These are phyloP conservation scores for Hylomyscus alleni DNA, from an alignment of 2,797 vertebrate species.

Conservation along the genomic window DNA sequence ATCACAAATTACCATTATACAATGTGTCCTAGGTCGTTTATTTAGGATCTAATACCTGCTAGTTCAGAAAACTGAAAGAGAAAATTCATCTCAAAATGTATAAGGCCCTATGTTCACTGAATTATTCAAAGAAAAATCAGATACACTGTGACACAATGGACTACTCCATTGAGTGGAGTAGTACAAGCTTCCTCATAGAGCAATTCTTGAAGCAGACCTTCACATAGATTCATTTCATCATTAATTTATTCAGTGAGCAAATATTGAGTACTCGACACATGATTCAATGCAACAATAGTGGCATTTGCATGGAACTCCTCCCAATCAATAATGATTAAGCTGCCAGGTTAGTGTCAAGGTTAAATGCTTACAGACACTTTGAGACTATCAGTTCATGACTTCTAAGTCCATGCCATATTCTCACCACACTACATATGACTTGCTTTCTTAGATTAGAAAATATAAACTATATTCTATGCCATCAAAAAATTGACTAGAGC, in stretches of 20 bases:
- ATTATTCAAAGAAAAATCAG: slow-evolving; percentile 2
- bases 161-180: not conserved
- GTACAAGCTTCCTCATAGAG: not conserved
- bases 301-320: not conserved
- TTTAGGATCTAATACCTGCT: slow-evolving; percentile 8
- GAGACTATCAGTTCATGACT: not conserved
- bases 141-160: not conserved
- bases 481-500: not conserved
- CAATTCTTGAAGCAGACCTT: not conserved
- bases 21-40: not conserved
- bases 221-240: not conserved
- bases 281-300: not conserved
- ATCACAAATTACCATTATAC: slow-evolving; percentile 58
- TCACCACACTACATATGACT: not conserved
- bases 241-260: slow-evolving; percentile 1
- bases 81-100: slow-evolving; percentile 20
- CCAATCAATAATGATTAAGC: not conserved
- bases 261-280: not conserved
- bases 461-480: not conserved
- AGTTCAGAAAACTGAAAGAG: slow-evolving; percentile 56
- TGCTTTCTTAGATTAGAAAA: slow-evolving; percentile 4
- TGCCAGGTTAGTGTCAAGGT: not conserved
- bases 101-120: not conserved
- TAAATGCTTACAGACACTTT: not conserved
- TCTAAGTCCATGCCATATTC: not conserved